Percentiles rank a stretch among this genome's conserved stretches.
phyloP scores from a whole-genome alignment of 2,888 invertebrate species.

The Leptothorax acervorum region DNA sequence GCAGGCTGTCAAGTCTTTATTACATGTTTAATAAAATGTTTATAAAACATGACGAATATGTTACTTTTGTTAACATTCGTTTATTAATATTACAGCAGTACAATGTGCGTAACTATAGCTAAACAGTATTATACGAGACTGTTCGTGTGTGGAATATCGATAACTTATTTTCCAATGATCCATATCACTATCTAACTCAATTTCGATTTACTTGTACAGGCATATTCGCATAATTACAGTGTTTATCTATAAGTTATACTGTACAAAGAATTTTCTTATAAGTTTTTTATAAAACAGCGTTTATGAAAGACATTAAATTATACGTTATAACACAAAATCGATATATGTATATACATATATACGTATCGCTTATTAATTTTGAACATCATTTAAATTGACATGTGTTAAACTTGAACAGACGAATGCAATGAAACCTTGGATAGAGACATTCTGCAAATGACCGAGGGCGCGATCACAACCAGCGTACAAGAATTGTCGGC shows the following conservation, averaged over 20 bases:
- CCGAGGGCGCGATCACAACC: conserved; percentile 77
- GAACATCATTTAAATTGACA: conserved; percentile 65
- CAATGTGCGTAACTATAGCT: conserved; percentile 74
- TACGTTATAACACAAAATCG: conserved; percentile 29
- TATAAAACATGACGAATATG: background rate
- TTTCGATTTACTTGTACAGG: conserved; percentile 55
- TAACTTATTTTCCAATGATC: conserved; percentile 63
- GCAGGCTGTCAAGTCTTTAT: background rate
- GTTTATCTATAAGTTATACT: conserved; percentile 40
- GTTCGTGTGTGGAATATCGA: conserved; percentile 63
- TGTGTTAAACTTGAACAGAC: conserved; percentile 73
- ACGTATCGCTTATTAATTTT: conserved; percentile 51
- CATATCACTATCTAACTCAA: conserved; percentile 54
- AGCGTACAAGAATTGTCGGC: conserved; percentile 80
- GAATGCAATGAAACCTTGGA: conserved; percentile 83
- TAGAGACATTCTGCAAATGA: conserved; percentile 79
- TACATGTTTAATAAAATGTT: background rate
- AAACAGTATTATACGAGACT: conserved; percentile 73
- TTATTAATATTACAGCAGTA: conserved; percentile 74
- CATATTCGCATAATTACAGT: conserved; percentile 46
- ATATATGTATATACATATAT: conserved; percentile 28
- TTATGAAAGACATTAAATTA: conserved; percentile 44
- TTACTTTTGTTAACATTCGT: conserved; percentile 60
- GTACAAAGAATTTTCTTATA: conserved; percentile 49
- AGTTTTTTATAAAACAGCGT: conserved; percentile 45